phyloP scores from a whole-genome alignment of 2,888 invertebrate genomes.

The Drosophila neonasuta region DNA sequence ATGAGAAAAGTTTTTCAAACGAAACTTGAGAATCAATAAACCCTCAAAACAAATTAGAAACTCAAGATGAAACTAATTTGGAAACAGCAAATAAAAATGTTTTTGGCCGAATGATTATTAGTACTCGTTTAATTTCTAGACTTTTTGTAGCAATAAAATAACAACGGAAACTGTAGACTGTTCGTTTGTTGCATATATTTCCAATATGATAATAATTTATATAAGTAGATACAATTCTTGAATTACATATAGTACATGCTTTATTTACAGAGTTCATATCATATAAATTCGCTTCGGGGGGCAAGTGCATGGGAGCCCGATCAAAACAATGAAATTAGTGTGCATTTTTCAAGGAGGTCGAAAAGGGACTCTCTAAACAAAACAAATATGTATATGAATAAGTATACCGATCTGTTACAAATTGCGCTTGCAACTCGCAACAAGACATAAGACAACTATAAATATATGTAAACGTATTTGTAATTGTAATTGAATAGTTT shows the following conservation, averaged over 20 bases:
- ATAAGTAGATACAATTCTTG: constrained; percentile 65
- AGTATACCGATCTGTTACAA: constrained; percentile 3
- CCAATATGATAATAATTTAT: constrained; percentile 66
- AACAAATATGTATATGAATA: constrained; percentile 18
- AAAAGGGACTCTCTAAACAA: constrained; percentile 22
- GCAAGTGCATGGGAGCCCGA: constrained; percentile 33
- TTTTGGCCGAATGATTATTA: not conserved
- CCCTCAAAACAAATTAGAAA: constrained; percentile 2
- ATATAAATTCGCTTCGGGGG: constrained; percentile 49
- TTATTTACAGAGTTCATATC: constrained; percentile 57
- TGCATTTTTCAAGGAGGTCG: constrained; percentile 1
- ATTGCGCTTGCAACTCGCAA: not conserved
- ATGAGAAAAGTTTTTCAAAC: constrained; percentile 6
- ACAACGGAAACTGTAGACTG: not conserved
- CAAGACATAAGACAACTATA: not conserved
- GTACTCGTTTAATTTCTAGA: not conserved
- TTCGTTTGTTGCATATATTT: constrained; percentile 49
- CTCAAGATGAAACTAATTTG: not conserved
- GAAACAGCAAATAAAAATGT: not conserved
- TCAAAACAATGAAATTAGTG: constrained; percentile 31
- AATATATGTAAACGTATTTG: constrained; percentile 4
- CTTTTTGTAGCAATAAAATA: not conserved
- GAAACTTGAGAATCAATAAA: not conserved
- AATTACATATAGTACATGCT: constrained; percentile 60
- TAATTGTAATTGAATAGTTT: constrained; percentile 2